phyloP scores from a whole-genome alignment of 2,888 invertebrate species.

The Hirtodrosophila histrioides region DNA sequence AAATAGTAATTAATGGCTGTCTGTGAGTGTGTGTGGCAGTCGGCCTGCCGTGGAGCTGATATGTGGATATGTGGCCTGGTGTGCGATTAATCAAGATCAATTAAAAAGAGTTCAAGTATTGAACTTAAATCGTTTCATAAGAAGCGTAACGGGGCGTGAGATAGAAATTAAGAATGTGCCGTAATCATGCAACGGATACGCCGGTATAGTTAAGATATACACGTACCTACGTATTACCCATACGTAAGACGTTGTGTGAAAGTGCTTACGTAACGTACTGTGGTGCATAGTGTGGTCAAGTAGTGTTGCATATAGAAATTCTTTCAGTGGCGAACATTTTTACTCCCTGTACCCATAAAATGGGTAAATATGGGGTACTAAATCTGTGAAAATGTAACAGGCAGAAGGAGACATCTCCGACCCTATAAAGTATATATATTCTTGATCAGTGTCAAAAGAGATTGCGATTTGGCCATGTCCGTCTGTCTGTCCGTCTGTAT shows the following conservation, averaged over 20 bases:
- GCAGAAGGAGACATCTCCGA: no score
- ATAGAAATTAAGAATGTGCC: slow-evolving; percentile 58
- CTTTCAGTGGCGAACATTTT: no score
- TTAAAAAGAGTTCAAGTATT: slow-evolving; percentile 77
- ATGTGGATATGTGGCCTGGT: slow-evolving; percentile 53
- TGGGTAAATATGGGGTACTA: no score
- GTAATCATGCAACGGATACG: slow-evolving; percentile 43
- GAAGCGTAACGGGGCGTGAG: slow-evolving; percentile 52
- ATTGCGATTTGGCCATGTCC: no score
- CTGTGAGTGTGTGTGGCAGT: slow-evolving; percentile 50
- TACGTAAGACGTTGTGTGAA: slow-evolving; percentile 13
- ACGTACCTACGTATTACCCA: slow-evolving; percentile 3
- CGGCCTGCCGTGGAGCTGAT: slow-evolving; percentile 37
- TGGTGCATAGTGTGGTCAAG: no score
- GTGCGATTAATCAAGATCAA: slow-evolving; percentile 78
- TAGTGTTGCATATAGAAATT: no score
- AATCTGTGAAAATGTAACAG: no score
- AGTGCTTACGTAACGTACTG: no score
- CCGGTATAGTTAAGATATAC: slow-evolving; percentile 7
- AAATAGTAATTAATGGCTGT: slow-evolving; percentile 72
- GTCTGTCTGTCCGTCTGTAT: no score
- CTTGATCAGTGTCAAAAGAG: no score
- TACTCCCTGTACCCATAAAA: no score
- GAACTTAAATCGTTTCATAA: slow-evolving; percentile 65
- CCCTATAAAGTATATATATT: no score